phyloP scores from a whole-genome alignment of 2,113 vertebrate genomes.

The Xenopus tropicalis region DNA sequence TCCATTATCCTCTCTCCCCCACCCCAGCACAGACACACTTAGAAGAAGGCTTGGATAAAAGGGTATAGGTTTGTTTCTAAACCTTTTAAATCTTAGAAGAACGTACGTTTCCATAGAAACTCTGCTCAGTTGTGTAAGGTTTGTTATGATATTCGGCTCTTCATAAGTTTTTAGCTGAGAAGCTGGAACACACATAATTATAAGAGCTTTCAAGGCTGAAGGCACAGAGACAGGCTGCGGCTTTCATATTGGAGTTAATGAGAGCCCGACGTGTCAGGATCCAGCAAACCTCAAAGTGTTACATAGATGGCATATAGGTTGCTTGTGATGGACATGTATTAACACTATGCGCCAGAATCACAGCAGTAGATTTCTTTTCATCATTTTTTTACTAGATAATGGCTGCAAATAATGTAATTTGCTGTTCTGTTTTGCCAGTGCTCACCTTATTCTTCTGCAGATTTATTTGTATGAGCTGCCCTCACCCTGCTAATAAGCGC shows the following conservation, averaged over 20 bases:
- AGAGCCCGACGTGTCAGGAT: too few species aligned
- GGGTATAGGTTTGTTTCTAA: not conserved
- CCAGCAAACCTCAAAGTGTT: too few species aligned
- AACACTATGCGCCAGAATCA: too few species aligned
- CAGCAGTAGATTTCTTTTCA: too few species aligned
- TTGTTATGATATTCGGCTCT: not conserved
- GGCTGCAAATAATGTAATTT: too few species aligned
- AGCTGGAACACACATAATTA: not conserved
- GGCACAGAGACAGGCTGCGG: not conserved
- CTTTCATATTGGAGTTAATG: not conserved
- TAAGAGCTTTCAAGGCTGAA: not conserved
- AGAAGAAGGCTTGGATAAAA: not conserved
- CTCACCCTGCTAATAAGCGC: too few species aligned
- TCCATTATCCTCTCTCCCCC: not conserved
- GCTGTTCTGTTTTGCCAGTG: too few species aligned
- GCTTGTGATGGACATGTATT: too few species aligned
- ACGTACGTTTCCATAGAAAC: not conserved
- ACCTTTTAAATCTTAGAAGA: not conserved
- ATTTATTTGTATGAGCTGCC: too few species aligned
- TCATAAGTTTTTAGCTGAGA: conserved; percentile 1
- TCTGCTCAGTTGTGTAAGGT: not conserved
- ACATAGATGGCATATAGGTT: too few species aligned
- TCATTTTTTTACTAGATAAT: too few species aligned
- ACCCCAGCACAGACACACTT: not conserved
- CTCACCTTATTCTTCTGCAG: too few species aligned